Conservation (phyloP, 2,113 vertebrate species). For the Aptenodytes patagonicus region DNA sequence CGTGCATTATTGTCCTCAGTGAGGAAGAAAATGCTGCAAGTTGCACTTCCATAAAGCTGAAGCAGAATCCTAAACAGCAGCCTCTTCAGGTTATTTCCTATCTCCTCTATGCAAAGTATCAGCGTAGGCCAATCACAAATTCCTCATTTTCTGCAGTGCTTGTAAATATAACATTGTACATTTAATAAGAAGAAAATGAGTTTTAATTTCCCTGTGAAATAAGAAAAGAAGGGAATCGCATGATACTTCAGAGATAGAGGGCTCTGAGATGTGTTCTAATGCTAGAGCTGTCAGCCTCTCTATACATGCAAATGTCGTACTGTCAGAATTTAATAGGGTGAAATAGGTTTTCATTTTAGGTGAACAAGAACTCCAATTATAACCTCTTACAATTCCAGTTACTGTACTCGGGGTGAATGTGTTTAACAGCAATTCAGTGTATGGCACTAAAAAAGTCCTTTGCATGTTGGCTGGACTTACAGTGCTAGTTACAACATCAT, state of each 20-base stretch:
- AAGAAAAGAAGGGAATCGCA: neutral
- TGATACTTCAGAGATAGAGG: neutral
- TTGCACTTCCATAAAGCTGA: neutral
- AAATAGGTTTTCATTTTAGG: slow-evolving; percentile 34
- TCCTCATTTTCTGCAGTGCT: neutral
- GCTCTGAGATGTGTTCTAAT: neutral
- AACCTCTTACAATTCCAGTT: slow-evolving; percentile 2
- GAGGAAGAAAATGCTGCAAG: neutral
- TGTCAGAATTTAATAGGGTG: slow-evolving; percentile 23
- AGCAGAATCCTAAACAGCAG: neutral
- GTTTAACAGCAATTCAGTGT: neutral
- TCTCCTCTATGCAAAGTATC: neutral
- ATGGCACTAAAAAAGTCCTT: neutral
- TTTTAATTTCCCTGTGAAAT: neutral
- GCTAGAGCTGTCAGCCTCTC: neutral
- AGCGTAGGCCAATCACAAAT: neutral
- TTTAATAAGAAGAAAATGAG: neutral
- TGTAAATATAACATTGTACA: neutral
- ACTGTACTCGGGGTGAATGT: neutral
- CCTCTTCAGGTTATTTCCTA: neutral
- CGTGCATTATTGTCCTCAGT: rapidly evolving
- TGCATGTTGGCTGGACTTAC: neutral
- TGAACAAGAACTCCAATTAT: slow-evolving; percentile 31
- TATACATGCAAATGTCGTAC: neutral
- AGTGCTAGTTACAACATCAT: neutral